Evolutionary conservation across 2,797 vertebrate genomes (phyloP).

Genomic region (Spinus pinus): DNA sequence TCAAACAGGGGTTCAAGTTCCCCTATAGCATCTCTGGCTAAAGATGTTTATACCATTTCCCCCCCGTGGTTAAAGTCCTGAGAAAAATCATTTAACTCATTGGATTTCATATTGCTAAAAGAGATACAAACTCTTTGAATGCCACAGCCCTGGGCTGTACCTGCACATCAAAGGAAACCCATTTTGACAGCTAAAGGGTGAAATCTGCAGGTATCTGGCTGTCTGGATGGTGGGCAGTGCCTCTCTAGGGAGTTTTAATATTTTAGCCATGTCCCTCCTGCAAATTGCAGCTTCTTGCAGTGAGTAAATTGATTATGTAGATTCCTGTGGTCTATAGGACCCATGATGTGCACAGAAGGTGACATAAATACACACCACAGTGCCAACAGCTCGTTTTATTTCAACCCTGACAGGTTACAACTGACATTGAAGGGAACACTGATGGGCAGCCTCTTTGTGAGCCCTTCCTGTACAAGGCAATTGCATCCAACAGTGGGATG

Average conservation of each 20-base stretch:
- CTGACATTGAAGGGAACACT: slow-evolving; percentile 54
- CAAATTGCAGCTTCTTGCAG: neutral
- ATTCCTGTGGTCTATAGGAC: neutral
- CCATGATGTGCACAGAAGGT: neutral
- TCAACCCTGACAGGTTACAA: slow-evolving; percentile 50
- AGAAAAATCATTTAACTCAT: neutral
- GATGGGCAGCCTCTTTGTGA: slow-evolving; percentile 57
- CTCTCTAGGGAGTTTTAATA: neutral
- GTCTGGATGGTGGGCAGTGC: neutral
- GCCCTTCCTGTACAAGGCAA: slow-evolving; percentile 21
- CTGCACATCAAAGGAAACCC: neutral
- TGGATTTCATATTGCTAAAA: neutral
- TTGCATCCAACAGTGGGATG: slow-evolving; percentile 11
- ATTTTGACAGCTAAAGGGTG: neutral
- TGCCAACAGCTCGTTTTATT: slow-evolving; percentile 1
- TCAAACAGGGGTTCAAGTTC: neutral
- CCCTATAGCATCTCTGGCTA: neutral
- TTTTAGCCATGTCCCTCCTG: neutral
- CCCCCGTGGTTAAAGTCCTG: neutral
- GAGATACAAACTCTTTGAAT: neutral
- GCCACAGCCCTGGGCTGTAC: neutral
- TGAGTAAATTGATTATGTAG: neutral
- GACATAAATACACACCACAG: neutral
- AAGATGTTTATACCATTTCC: fast-evolving
- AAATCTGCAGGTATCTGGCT: neutral